Evolutionary conservation across 2,888 invertebrate genomes (phyloP).

Genomic region (Phymatocera aterrima): DNA sequence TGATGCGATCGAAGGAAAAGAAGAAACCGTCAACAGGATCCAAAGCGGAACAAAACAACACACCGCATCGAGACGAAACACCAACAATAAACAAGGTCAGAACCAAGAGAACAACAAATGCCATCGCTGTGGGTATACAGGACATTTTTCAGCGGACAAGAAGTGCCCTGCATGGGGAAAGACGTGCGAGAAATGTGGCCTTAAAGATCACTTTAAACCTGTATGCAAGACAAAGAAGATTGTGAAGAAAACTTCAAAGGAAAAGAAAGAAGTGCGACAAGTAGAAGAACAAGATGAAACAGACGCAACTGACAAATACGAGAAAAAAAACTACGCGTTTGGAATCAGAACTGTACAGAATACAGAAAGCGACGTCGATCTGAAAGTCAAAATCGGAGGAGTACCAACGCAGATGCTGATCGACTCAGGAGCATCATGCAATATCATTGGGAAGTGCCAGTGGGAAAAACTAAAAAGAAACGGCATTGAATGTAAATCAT

Average conservation of each 20-base stretch:
- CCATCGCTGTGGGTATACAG: neutral
- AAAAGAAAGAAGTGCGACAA: neutral
- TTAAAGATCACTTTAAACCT: conserved; percentile 50
- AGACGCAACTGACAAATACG: too few relatives aligned
- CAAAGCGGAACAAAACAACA: neutral
- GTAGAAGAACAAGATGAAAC: neutral
- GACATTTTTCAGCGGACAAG: neutral
- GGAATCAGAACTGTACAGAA: neutral
- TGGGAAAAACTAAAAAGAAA: conserved; percentile 32
- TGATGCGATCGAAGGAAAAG: conserved; percentile 8
- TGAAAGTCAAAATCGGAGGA: conserved; percentile 32
- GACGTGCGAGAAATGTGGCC: conserved; percentile 51
- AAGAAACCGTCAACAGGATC: neutral
- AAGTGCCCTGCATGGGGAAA: conserved; percentile 52
- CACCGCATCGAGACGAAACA: neutral
- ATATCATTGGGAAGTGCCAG: conserved; percentile 24
- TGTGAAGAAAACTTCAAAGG: neutral
- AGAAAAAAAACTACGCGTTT: neutral
- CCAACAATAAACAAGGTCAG: neutral
- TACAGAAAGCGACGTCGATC: neutral
- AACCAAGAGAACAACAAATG: conserved; percentile 27
- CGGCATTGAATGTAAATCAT: conserved; percentile 2
- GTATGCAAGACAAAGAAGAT: conserved; percentile 48
- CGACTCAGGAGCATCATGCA: conserved; percentile 43
- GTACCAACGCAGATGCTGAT: conserved; percentile 26